phyloP scores from a whole-genome alignment of 2,888 invertebrate genomes.

The Brassicogethes aeneus region DNA sequence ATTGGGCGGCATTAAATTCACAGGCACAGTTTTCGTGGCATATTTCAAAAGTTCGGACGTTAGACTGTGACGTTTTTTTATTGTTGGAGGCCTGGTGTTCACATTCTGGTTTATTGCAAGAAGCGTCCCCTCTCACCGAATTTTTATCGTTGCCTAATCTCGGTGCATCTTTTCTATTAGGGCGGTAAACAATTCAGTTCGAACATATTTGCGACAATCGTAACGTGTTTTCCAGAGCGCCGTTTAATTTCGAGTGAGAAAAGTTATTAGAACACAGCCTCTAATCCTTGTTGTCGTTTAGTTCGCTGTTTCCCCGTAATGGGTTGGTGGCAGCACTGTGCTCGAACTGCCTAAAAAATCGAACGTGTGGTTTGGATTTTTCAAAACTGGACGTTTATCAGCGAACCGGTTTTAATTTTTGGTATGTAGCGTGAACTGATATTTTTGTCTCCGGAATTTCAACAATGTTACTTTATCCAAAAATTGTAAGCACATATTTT shows the following conservation, averaged over 20 bases:
- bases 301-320: conserved; percentile 19
- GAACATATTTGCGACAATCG: background rate
- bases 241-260: no score
- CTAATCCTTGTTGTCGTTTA: conserved; percentile 13
- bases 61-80: no score
- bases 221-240: background rate
- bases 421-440: background rate
- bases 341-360: conserved; percentile 1
- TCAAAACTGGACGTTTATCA: background rate
- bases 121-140: conserved; percentile 1
- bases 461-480: no score
- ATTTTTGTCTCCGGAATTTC: background rate
- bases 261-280: conserved; percentile 18
- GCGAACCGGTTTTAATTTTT: background rate
- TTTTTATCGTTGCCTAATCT: background rate
- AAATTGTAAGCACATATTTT: no score
- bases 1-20: no score
- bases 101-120: conserved; percentile 2
- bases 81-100: background rate
- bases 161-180: conserved; percentile 3
- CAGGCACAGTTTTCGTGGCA: no score
- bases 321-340: conserved; percentile 19
- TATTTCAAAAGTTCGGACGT: no score
- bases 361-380: background rate
- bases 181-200: background rate